Evolutionary conservation across 2,888 invertebrate genomes (phyloP), one percentile per base, ranked within the genome.

Genomic region (Scaptomyza flava): DNA sequence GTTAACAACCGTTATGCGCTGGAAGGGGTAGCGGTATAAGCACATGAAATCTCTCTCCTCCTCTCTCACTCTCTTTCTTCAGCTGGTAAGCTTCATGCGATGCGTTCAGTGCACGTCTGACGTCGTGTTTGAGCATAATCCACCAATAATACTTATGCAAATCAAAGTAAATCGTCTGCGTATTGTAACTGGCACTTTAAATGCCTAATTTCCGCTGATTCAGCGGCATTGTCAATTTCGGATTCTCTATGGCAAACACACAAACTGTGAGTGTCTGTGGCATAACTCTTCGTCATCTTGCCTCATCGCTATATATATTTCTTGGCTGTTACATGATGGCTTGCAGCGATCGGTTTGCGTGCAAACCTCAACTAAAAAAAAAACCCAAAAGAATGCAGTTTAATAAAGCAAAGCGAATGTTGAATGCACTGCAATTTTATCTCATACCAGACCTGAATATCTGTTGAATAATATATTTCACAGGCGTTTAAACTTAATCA

Each of bases 301-400:
- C 81, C 81, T 86, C 86, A 81, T 81, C 74, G 86, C 83, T 57
- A 74, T 74, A 69, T 74, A 69, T 72, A 81, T 81, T 81, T 86
- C 84, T 83, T 72, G 68, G 72, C 60, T 83, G 68, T 81, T 81
- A 81, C 81, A 86, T 77, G 77, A 77, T 80, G 81, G 75, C 77
- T 77, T 43, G 72, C 77, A 72, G 43, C 45, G 50, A 30, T 17
- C 41, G 41, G 41, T 34, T 84, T 58, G 80, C 80, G 79, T 84
- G 80, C 81, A 67, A 79, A 46, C 48, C 64, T 66, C 66, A 64
- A 58, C 69, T 78, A 81, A 82, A 60, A 74, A 36, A 38, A 33
- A 38, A 38, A 14, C 41, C n/a, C 7, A 33, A 63, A 47, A 41
- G 30, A 43, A 41, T 57, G 41, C 42, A 50, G 33, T 38, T 42